These are phyloP conservation scores for Orchestes rusci DNA, from an alignment of 2,888 invertebrate species.

Conservation along the genomic window DNA sequence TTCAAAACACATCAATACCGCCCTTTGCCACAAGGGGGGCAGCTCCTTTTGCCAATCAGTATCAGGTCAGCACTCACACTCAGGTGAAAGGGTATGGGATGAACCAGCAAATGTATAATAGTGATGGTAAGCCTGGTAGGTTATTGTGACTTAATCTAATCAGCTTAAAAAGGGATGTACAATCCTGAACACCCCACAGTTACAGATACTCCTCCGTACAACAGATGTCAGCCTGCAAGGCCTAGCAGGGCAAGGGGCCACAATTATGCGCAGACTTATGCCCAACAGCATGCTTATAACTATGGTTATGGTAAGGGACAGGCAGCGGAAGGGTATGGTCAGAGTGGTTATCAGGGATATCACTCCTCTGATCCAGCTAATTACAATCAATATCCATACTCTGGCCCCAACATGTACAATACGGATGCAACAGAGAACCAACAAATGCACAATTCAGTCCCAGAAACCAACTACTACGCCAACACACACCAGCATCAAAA, in stretches of 20 bases:
- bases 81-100: conserved; percentile 35
- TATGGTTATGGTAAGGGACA: conserved; percentile 51
- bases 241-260: conserved; percentile 10
- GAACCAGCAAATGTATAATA: conserved; percentile 23
- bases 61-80: conserved; percentile 38
- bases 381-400: conserved; percentile 38
- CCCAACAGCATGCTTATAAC: conserved; percentile 38
- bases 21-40: conserved; percentile 51
- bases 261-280: conserved; percentile 17
- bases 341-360: conserved; percentile 39
- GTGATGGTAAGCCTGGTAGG: conserved; percentile 18
- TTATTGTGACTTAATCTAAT: no score
- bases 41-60: conserved; percentile 39
- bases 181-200: conserved; percentile 41
- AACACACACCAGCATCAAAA: conserved; percentile 32
- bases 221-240: conserved; percentile 32
- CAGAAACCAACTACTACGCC: conserved; percentile 38
- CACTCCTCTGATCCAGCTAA: conserved; percentile 25
- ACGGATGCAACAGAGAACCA: conserved; percentile 34
- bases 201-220: conserved; percentile 37
- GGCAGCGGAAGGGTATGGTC: conserved; percentile 34
- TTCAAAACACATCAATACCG: conserved; percentile 53
- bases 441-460: conserved; percentile 34
- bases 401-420: conserved; percentile 37
- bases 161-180: conserved; percentile 43